phyloP scores from a whole-genome alignment of 2,888 invertebrate species.

The Drosophila putrida region DNA sequence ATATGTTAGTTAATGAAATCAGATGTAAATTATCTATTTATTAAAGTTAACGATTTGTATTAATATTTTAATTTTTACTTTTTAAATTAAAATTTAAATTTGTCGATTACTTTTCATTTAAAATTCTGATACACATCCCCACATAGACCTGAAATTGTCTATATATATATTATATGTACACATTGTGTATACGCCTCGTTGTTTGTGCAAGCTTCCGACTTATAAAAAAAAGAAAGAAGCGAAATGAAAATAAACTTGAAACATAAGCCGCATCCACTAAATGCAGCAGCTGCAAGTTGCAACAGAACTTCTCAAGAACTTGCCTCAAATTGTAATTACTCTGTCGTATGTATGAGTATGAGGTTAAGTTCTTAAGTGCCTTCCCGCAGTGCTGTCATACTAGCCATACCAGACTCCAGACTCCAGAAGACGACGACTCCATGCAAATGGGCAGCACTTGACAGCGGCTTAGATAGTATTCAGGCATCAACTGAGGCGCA shows the following conservation, averaged over 20 bases:
- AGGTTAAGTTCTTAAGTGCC: conserved; percentile 9
- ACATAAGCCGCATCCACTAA: conserved; percentile 9
- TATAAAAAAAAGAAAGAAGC: neutral
- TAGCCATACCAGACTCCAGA: too few relatives aligned
- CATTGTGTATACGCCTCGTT: conserved; percentile 8
- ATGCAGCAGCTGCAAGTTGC: conserved; percentile 14
- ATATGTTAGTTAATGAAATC: too few relatives aligned
- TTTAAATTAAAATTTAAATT: too few relatives aligned
- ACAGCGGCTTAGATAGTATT: conserved; percentile 10
- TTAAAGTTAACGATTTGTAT: too few relatives aligned
- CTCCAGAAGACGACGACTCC: neutral
- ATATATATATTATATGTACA: neutral
- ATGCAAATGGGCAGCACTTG: conserved; percentile 21
- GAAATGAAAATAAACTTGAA: conserved; percentile 7
- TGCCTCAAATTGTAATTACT: conserved; percentile 17
- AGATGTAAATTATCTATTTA: too few relatives aligned
- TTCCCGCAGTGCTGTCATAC: neutral
- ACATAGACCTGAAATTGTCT: neutral
- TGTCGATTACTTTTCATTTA: too few relatives aligned
- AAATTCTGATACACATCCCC: too few relatives aligned
- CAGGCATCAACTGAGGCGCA: conserved; percentile 24
- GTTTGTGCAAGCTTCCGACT: neutral
- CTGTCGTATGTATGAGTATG: conserved; percentile 8
- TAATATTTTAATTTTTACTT: too few relatives aligned
- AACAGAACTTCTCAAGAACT: conserved; percentile 14